A percentile compares a stretch with the other conserved stretches of the same genome.
Evolutionary conservation across 2,797 vertebrate species (phyloP).

Genomic region (Sebastes kiyomatsui): DNA sequence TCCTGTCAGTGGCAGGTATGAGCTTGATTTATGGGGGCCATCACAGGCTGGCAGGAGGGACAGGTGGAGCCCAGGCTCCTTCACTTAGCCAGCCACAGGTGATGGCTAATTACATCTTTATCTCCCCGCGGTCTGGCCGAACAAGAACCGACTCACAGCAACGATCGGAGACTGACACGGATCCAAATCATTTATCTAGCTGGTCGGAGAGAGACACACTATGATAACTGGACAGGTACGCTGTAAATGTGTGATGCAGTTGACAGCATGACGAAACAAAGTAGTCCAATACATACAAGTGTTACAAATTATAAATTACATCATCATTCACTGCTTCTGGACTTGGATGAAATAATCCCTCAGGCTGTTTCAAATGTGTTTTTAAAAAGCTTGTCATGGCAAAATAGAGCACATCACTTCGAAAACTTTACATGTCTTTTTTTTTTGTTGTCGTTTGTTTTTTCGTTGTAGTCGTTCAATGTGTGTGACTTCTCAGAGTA

Average conservation of each 20-base stretch:
- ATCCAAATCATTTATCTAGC: slow-evolving; percentile 65
- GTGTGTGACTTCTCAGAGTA: slow-evolving; percentile 74
- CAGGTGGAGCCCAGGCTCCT: slow-evolving; percentile 68
- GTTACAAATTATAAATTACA: slow-evolving; percentile 80
- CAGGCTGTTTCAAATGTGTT: slow-evolving; percentile 64
- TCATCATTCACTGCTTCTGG: slow-evolving; percentile 62
- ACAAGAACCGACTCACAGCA: slow-evolving; percentile 62
- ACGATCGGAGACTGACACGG: slow-evolving; percentile 52
- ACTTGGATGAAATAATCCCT: slow-evolving; percentile 63
- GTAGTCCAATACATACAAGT: slow-evolving; percentile 61
- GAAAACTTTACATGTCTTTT: slow-evolving; percentile 76
- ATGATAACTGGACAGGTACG: slow-evolving; percentile 61
- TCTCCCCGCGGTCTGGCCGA: slow-evolving; percentile 69
- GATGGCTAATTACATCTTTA: slow-evolving; percentile 83
- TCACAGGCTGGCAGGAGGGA: slow-evolving; percentile 74
- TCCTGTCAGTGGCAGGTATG: slow-evolving; percentile 80
- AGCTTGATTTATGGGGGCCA: slow-evolving; percentile 83
- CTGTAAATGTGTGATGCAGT: slow-evolving; percentile 62
- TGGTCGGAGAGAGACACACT: slow-evolving; percentile 53
- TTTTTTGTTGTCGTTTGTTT: slow-evolving; percentile 37
- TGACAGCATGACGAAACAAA: slow-evolving; percentile 66
- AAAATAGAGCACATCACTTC: slow-evolving; percentile 84
- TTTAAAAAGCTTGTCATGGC: slow-evolving; percentile 83
- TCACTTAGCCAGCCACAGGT: slow-evolving; percentile 78
- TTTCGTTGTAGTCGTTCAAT: slow-evolving; percentile 56